Evolutionary conservation across 2,113 vertebrate genomes (phyloP), one percentile per base, ranked within the genome.

Genomic region (Leptosomus discolor): DNA sequence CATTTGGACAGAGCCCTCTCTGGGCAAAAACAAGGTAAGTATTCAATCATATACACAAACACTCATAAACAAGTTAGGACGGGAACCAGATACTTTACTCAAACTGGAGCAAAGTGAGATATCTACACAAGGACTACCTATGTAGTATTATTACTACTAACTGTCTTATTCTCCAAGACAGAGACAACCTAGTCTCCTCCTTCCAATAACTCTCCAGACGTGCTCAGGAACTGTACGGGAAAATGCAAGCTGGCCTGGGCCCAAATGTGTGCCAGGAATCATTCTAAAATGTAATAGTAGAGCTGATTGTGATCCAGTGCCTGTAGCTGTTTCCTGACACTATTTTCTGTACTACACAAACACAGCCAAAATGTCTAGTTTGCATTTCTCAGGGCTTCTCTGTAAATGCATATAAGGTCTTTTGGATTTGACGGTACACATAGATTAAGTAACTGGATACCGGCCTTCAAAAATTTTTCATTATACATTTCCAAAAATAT

Each of bases 201-300:
- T 90, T 82, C 39, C 14, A 32, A 26, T 46, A 64, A 80, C 36
- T 88, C 61, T 67, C 30, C 21, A 83, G 79, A 88, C 15, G 3
- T 24, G 12, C 27, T 64, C 56, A 57, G 43, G 48, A 88, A 54
- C 43, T 26, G 15, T 56, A 65, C 0, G 0, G 45, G 39, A 63
- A 92, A 91, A 56, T 9, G 14, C 8, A 83, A 36, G 17, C 13
- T 90, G 85, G 69, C 45, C 74, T 41, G 37, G 15, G 32, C 37
- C 41, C 69, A 90, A 78, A 51, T 16, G 11, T 37, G 32, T 95
- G 74, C 61, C 89, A 76, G 71, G 63, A 95, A 86, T 51, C 16
- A 76, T 79, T 85, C 39, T 91, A 43, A 85, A 79, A 94, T 64
- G 63, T 83, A 96, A 60, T 60, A 73, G n/a, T 53, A 73, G 70